Conservation (phyloP, 2,888 invertebrate genomes). For the Erynnis tages region DNA sequence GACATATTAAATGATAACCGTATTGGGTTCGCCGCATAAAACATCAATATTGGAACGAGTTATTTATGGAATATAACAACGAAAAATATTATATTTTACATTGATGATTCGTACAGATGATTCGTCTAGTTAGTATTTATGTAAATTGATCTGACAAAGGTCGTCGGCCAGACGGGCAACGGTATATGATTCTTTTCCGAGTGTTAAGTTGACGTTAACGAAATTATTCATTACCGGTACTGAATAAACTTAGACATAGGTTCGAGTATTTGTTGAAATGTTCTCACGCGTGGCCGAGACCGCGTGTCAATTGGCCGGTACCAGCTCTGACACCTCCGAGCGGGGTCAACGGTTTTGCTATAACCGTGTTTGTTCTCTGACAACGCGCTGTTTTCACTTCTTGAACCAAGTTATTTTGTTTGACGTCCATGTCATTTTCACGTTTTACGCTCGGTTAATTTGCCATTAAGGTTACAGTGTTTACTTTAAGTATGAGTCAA, state of each 20-base stretch:
- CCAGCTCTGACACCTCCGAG: slow-evolving; percentile 69
- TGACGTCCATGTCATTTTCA: slow-evolving; percentile 38
- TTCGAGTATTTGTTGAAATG: slow-evolving; percentile 71
- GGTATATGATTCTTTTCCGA: slow-evolving; percentile 61
- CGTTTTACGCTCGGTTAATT: not conserved
- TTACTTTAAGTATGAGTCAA: no score
- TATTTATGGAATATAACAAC: slow-evolving; percentile 33
- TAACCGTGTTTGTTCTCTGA: slow-evolving; percentile 63
- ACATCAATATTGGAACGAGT: slow-evolving; percentile 28
- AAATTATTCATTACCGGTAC: slow-evolving; percentile 76
- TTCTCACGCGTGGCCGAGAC: slow-evolving; percentile 72
- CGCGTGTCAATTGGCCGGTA: slow-evolving; percentile 67
- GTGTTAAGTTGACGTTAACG: slow-evolving; percentile 69
- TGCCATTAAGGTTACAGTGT: no score
- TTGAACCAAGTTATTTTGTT: slow-evolving; percentile 46
- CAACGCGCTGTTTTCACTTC: slow-evolving; percentile 50
- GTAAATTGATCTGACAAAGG: slow-evolving; percentile 55
- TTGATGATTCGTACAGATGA: slow-evolving; percentile 14
- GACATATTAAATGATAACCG: slow-evolving; percentile 30
- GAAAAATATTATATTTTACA: slow-evolving; percentile 41
- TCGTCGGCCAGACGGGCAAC: slow-evolving; percentile 54
- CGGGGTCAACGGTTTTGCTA: slow-evolving; percentile 69
- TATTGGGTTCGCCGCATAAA: slow-evolving; percentile 30
- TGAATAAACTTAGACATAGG: slow-evolving; percentile 61
- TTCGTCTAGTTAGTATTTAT: slow-evolving; percentile 50